phyloP scores from a whole-genome alignment of 1,140 invertebrate species.

The Leptinotarsa defecta region DNA sequence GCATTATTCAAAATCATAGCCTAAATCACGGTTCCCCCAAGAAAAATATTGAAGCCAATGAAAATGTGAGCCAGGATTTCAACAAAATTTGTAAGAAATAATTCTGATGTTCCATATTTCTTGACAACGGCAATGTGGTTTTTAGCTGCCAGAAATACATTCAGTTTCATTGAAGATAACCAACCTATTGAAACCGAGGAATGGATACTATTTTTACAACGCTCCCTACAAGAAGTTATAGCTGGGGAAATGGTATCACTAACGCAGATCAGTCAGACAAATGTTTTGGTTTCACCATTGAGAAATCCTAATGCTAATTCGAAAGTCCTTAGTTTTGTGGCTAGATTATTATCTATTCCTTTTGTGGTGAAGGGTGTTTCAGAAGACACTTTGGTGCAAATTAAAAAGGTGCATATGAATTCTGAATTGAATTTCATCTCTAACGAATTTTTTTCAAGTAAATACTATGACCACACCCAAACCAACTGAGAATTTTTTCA shows the following conservation, averaged over 20 bases:
- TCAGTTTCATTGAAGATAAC: conserved; percentile 56
- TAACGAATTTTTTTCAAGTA: too few species aligned
- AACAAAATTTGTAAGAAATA: background rate
- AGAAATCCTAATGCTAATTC: conserved; percentile 67
- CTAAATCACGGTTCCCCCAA: background rate
- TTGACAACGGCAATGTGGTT: background rate
- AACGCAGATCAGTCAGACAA: conserved; percentile 72
- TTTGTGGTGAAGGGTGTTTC: conserved; percentile 65
- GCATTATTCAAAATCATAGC: background rate
- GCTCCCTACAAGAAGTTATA: conserved; percentile 71
- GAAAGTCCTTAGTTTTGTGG: conserved; percentile 70
- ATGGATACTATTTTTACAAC: conserved; percentile 77
- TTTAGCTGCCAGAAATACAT: conserved; percentile 39
- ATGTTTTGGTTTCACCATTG: conserved; percentile 69
- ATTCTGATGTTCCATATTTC: background rate
- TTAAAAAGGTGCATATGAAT: conserved; percentile 59
- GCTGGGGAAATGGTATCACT: conserved; percentile 74
- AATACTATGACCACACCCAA: too few species aligned
- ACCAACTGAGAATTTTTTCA: too few species aligned
- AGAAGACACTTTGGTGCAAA: conserved; percentile 61
- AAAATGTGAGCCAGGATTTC: background rate
- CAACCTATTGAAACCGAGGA: conserved; percentile 80
- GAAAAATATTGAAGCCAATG: background rate
- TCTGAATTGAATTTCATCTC: too few species aligned
- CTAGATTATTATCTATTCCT: conserved; percentile 71